Base-by-base conservation (phyloP, 2,797 vertebrate species). In the Petrocephalus schoutedeni region DNA sequence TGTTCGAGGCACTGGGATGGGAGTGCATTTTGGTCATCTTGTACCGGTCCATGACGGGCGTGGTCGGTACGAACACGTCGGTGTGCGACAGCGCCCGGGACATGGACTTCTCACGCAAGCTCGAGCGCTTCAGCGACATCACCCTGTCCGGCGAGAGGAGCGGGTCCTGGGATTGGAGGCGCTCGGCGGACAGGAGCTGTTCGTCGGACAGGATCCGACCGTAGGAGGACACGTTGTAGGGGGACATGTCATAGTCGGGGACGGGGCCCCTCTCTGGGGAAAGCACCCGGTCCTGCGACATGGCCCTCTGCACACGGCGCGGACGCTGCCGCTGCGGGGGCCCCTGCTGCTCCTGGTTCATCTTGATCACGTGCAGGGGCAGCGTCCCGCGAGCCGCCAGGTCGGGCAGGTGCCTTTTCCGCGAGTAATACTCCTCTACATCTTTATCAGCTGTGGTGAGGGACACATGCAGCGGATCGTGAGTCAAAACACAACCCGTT, bases 21-120 rank as follows among this genome's bases (percentile, higher is more conserved):
- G 98, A 97, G 96, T 99, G 98, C 98, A 99, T 98, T 97, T 99
- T 99, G 94, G 97, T 99, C 97, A 99, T 98, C 96, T 98, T 97
- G 94, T 99, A 99, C 89, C 97, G 97, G 96, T 99, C 98, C 97
- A 98, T 95, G 89, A 98, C 94, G 0, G 98, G 98, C 0, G 98
- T 99, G n/a, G 98, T 98, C 53, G 96, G 96, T 92, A 99, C 95
- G 92, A 99, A 99, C 95, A 99, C 97, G 1, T 99, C 98, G 16
- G 98, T 99, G 95, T 99, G 98, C 0, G 98, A 99, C 95, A 99
- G 94, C 57, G 98, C 98, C 36, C 97, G 96, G 0, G 98, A 98
- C 94, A 99, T 97, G 7, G 95, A 95, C 91, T 94, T 94, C 91
- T 96, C 96, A 8, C 88, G 93, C 89, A 96, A 95, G 6, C 95